A percentile compares a stretch with the other conserved stretches of the same genome.
These are phyloP conservation scores for Gymnosoma rotundatum DNA, from an alignment of 2,888 invertebrate species.

Conservation along the genomic window DNA sequence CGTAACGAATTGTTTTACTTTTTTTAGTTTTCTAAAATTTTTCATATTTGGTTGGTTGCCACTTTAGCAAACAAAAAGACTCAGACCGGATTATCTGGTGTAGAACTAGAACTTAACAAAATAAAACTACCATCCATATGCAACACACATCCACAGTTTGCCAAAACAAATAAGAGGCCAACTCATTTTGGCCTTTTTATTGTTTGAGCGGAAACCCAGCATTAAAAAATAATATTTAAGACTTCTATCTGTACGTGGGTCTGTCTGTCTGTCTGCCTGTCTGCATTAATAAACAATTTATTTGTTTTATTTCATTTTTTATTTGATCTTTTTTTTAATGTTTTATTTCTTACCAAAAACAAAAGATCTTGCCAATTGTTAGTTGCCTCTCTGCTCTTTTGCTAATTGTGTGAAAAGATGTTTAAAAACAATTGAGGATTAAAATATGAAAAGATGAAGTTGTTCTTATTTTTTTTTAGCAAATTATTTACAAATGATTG, in stretches of 20 bases:
- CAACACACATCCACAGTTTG: constrained; percentile 24
- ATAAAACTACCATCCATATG: background rate
- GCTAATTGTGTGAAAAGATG: constrained; percentile 66
- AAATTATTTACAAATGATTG: constrained; percentile 54
- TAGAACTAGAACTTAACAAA: constrained; percentile 53
- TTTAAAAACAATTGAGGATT: constrained; percentile 53
- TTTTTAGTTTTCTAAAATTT: constrained; percentile 23
- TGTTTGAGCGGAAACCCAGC: constrained; percentile 47
- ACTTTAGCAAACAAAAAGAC: constrained; percentile 77
- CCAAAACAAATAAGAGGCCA: constrained; percentile 41
- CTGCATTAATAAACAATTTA: constrained; percentile 46
- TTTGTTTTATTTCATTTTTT: constrained; percentile 45
- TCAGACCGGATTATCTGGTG: constrained; percentile 78
- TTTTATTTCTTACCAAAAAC: constrained; percentile 17
- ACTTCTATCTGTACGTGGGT: background rate
- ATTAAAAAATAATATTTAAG: constrained; percentile 22
- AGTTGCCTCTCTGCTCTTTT: constrained; percentile 14
- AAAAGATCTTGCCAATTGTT: constrained; percentile 24
- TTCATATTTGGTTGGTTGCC: constrained; percentile 55
- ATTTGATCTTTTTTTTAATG: constrained; percentile 43
- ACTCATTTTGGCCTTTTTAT: constrained; percentile 35
- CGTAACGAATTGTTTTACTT: constrained; percentile 73
- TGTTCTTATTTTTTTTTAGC: constrained; percentile 17
- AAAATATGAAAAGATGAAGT: constrained; percentile 39
- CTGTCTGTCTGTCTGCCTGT: background rate